phyloP scores from a whole-genome alignment of 2,888 invertebrate species.

The Phrixothrix hirtus region DNA sequence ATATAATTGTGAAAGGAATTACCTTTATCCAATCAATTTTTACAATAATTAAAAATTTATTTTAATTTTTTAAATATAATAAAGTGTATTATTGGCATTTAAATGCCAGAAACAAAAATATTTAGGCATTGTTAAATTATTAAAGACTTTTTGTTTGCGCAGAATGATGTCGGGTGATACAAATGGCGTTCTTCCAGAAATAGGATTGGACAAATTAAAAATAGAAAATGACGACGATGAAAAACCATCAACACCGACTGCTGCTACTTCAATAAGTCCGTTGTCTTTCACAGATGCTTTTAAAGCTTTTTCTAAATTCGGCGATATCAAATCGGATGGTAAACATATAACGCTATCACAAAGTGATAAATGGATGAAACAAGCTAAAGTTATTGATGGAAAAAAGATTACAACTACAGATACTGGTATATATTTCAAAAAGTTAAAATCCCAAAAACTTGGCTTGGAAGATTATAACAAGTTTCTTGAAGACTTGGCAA shows the following conservation, averaged over 20 bases:
- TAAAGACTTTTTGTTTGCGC: not conserved
- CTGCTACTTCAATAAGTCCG: constrained; percentile 33
- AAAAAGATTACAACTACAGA: constrained; percentile 91
- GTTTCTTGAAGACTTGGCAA: constrained; percentile 83
- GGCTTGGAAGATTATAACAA: constrained; percentile 78
- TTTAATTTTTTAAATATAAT: too few relatives aligned
- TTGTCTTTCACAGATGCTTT: constrained; percentile 69
- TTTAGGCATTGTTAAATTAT: too few relatives aligned
- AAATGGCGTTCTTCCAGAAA: constrained; percentile 34
- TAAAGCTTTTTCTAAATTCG: constrained; percentile 85
- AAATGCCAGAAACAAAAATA: too few relatives aligned
- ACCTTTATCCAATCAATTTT: too few relatives aligned
- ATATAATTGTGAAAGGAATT: too few relatives aligned
- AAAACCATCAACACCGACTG: constrained; percentile 49
- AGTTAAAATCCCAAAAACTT: constrained; percentile 81
- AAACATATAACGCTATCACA: constrained; percentile 84
- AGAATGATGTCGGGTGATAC: constrained; percentile 23
- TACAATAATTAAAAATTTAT: too few relatives aligned
- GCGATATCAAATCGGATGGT: constrained; percentile 86
- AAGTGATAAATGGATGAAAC: constrained; percentile 96
- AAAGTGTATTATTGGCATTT: too few relatives aligned
- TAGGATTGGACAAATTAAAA: constrained; percentile 61
- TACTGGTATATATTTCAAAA: constrained; percentile 90
- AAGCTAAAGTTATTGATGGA: constrained; percentile 80
- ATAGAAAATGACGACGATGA: constrained; percentile 59